phyloP scores from a whole-genome alignment of 2,888 invertebrate species.

The Hedya salicella region DNA sequence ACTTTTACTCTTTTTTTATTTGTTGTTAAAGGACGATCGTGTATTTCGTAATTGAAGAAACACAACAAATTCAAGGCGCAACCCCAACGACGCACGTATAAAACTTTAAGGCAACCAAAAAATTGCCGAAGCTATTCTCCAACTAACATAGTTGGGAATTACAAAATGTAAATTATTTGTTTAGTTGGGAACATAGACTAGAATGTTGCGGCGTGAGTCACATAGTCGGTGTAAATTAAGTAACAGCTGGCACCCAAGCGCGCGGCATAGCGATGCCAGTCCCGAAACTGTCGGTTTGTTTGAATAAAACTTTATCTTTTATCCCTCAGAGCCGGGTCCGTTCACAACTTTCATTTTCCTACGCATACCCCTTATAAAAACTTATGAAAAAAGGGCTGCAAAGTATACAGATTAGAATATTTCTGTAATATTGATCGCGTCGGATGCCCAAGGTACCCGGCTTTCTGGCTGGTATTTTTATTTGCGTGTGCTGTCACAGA shows the following conservation, averaged over 20 bases:
- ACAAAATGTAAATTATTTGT: constrained; percentile 27
- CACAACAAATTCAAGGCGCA: background rate
- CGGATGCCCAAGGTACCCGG: constrained; percentile 21
- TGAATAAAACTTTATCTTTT: constrained; percentile 49
- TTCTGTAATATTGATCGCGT: constrained; percentile 46
- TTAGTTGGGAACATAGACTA: constrained; percentile 32
- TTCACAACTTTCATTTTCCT: constrained; percentile 47
- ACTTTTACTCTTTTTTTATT: no score
- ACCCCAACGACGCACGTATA: background rate
- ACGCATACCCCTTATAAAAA: constrained; percentile 46
- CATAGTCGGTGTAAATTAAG: constrained; percentile 68
- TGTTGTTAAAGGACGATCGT: background rate
- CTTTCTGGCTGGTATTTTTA: constrained; percentile 33
- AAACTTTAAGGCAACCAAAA: constrained; percentile 5
- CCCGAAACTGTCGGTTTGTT: constrained; percentile 57
- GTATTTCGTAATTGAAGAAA: background rate
- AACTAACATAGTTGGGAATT: background rate
- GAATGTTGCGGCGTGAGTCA: constrained; percentile 49
- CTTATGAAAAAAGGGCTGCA: constrained; percentile 44
- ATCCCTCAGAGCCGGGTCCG: constrained; percentile 44
- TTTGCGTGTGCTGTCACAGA: constrained; percentile 24
- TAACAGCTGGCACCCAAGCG: constrained; percentile 60
- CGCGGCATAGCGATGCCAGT: constrained; percentile 63
- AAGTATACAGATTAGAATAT: constrained; percentile 44
- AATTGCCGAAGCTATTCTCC: background rate